Conservation (phyloP, 2,113 vertebrate species). For the Bubalus kerabau region DNA sequence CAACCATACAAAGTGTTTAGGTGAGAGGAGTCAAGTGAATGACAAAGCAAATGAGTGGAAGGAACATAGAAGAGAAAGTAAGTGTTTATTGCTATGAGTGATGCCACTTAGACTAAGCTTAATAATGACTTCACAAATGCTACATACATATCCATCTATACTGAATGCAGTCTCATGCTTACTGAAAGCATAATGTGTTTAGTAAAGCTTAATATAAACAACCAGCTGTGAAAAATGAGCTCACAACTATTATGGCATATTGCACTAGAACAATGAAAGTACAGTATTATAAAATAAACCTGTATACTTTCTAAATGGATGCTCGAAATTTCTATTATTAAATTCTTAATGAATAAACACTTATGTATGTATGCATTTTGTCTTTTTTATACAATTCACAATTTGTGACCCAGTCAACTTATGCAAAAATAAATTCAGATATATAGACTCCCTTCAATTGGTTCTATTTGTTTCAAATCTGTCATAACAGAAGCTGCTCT, state of each 20-base stretch:
- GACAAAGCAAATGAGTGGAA: neutral
- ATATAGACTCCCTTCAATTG: neutral
- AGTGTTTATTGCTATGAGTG: neutral
- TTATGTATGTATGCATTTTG: neutral
- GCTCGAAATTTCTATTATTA: neutral
- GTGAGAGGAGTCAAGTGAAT: neutral
- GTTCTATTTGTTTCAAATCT: neutral
- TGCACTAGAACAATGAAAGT: neutral
- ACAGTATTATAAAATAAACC: neutral
- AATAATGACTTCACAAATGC: neutral
- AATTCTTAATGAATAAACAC: slow-evolving; percentile 5
- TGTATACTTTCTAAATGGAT: neutral
- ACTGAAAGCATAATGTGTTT: neutral
- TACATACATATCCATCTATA: neutral
- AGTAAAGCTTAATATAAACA: neutral
- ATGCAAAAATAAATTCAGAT: neutral
- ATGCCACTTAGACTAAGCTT: neutral
- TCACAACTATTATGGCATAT: neutral
- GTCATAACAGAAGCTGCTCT: neutral
- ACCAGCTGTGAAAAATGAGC: neutral
- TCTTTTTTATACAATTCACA: neutral
- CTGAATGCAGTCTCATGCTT: neutral
- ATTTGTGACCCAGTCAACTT: neutral
- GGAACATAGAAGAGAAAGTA: neutral
- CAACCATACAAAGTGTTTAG: neutral